Base-by-base conservation (phyloP, 2,888 invertebrate genomes). In the Agrochola lychnidis region DNA sequence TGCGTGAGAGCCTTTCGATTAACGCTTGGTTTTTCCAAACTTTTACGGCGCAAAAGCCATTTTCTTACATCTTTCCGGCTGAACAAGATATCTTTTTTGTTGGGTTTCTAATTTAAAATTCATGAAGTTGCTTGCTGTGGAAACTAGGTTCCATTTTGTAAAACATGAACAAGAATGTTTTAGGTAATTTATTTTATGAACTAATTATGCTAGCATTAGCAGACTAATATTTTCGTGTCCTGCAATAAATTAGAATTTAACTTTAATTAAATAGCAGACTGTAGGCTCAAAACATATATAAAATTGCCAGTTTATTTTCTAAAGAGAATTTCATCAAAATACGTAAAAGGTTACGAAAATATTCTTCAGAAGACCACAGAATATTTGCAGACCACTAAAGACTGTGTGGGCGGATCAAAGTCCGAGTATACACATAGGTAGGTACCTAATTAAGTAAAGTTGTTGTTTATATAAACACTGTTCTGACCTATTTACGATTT, bases 381-480 rank as follows among this genome's bases (percentile, higher is more conserved):
- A 78, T 67, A 40, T 59, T 70, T 66, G 10, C n/a, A 48, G 25
- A 36, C n/a, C 40, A 57, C 36, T 57, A 22, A 40, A 51, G 2
- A 57, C 22, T 9, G 9, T 19, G 69, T 70, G 36, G 48, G 40
- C 9, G 57, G 25, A 30, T 30, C 57, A 59, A 59, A 59, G 6
- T 59, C 16, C 30, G 7, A 57, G 57, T 42, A 53, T 7, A 30
- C 9, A 40, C 19, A 10, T 22, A n/a, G 12, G 14, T 19, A n/a
- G 7, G 3, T n/a, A 16, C 9, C 2, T 68, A 56, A 5, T 12
- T 40, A 30, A 30, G 22, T 22, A 30, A n/a, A 42, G 5, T 42
- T 70, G 7, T 25, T 30, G 16, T 19, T 68, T 36, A 4, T 22
- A 22, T 30, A 5, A 70, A 70, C n/a, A 16, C 4, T 30, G 16